Conservation (phyloP, 2,797 vertebrate genomes). For the Lacerta bilineata region DNA sequence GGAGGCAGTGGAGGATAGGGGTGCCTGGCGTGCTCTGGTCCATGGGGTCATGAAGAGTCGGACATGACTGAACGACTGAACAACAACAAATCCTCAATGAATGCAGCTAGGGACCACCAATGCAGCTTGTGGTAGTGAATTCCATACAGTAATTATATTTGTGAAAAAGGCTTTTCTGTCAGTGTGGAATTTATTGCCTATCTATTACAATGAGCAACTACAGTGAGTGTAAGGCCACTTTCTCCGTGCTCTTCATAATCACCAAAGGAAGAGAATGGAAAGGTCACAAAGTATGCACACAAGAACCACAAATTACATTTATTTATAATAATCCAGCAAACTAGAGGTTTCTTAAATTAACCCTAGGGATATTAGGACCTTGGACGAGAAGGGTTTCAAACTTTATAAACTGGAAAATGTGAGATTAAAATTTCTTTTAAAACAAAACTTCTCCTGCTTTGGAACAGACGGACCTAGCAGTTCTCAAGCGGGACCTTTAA, state of each 20-base stretch:
- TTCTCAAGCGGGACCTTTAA: background rate
- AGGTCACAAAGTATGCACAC: background rate
- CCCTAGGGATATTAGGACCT: background rate
- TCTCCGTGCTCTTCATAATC: background rate
- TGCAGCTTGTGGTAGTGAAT: background rate
- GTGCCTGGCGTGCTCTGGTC: no score
- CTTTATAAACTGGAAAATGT: background rate
- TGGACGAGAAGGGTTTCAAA: background rate
- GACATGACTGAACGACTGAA: no score
- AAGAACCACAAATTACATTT: background rate
- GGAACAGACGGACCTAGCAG: background rate
- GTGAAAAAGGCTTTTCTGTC: background rate
- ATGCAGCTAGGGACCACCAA: background rate
- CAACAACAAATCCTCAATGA: background rate
- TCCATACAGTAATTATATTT: background rate
- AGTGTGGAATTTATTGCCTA: background rate
- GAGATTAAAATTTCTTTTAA: background rate
- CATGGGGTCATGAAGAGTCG: no score
- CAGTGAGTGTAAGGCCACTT: no score
- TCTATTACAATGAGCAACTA: background rate
- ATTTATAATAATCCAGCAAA: background rate
- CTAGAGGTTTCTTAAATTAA: background rate
- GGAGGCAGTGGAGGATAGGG: no score
- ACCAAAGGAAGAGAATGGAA: background rate
- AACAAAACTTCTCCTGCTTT: background rate